phyloP scores from a whole-genome alignment of 1,140 invertebrate species.

The Gyrodactylus salaris region DNA sequence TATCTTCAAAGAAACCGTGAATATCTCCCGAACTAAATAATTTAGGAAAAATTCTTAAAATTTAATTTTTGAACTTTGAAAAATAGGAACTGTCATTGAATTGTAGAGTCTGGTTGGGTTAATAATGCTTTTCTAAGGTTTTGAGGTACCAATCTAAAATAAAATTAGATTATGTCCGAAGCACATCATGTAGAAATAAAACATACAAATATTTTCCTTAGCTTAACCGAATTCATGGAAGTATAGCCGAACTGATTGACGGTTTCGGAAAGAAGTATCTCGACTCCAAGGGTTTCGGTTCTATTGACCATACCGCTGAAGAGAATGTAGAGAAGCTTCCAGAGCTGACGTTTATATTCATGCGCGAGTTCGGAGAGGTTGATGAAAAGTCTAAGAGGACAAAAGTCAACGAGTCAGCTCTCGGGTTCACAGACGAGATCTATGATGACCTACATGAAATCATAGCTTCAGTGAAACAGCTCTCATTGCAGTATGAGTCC shows the following conservation, averaged over 20 bases:
- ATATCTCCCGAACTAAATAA: too few species aligned
- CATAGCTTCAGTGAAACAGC: background rate
- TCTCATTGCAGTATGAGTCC: background rate
- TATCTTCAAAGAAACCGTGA: too few species aligned
- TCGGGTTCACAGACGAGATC: background rate
- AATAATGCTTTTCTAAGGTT: too few species aligned
- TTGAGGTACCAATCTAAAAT: too few species aligned
- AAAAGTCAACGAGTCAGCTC: background rate
- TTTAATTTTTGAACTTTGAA: too few species aligned
- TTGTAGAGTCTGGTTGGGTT: too few species aligned
- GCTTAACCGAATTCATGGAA: background rate
- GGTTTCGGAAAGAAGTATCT: background rate
- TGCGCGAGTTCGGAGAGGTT: background rate
- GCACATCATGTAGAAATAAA: too few species aligned
- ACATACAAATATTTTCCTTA: background rate
- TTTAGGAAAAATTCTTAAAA: too few species aligned
- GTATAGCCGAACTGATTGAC: background rate
- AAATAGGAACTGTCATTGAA: too few species aligned
- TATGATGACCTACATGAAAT: background rate
- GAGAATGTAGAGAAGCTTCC: background rate
- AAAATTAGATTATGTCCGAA: too few species aligned
- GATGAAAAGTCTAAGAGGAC: background rate
- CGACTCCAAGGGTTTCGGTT: background rate
- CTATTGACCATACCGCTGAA: background rate
- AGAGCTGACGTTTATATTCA: background rate